Percentiles rank a stretch among this genome's conserved stretches.
These are phyloP conservation scores for Fragum fragum DNA, from an alignment of 2,888 invertebrate species.

Conservation along the genomic window DNA sequence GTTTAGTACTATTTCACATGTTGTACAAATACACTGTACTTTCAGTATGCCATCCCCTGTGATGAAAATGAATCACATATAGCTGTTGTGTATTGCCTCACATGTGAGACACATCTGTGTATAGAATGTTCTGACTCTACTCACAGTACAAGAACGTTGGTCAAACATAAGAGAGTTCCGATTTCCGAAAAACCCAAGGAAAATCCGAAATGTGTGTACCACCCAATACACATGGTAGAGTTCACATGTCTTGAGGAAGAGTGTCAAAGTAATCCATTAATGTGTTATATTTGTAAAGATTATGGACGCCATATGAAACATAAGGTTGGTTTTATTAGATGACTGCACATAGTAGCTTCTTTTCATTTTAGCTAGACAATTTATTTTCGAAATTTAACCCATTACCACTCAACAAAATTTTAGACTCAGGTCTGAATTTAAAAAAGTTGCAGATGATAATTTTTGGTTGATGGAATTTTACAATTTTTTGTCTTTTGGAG, in stretches of 20 bases:
- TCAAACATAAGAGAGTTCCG: conserved; percentile 88
- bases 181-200: conserved; percentile 89
- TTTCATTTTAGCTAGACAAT: no score
- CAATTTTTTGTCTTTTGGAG: no score
- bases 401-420: no score
- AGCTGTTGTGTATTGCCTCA: conserved; percentile 89
- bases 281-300: conserved; percentile 89
- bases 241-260: conserved; percentile 89
- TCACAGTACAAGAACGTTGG: conserved; percentile 88
- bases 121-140: conserved; percentile 88
- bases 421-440: no score
- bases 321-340: conserved; percentile 87
- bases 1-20: no score
- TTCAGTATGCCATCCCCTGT: conserved; percentile 87
- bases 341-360: no score
- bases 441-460: no score
- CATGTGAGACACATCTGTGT: conserved; percentile 89
- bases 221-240: conserved; percentile 88
- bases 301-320: conserved; percentile 89
- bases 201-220: conserved; percentile 88
- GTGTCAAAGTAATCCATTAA: conserved; percentile 88
- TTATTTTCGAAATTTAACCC: no score
- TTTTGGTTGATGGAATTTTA: no score
- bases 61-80: conserved; percentile 89
- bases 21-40: no score